Conservation (phyloP, 2,888 invertebrate species). For the Hypsopygia costalis region DNA sequence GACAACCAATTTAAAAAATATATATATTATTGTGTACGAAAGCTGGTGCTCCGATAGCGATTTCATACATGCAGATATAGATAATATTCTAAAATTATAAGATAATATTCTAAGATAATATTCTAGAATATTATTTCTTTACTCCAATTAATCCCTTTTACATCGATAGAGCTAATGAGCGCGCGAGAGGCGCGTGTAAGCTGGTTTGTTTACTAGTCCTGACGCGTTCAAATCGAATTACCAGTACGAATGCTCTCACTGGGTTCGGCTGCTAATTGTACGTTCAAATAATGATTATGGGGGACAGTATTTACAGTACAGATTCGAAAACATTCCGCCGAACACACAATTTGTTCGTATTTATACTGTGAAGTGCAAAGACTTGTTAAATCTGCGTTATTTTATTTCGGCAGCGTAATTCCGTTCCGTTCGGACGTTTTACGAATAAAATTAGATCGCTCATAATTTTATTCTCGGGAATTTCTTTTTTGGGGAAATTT, state of each 20-base stretch:
- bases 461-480: conserved; percentile 46
- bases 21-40: too few relatives aligned
- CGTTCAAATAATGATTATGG: conserved; percentile 72
- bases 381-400: conserved; percentile 49
- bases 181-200: conserved; percentile 13
- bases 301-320: conserved; percentile 59
- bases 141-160: too few relatives aligned
- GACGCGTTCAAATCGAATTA: conserved; percentile 60
- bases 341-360: conserved; percentile 45
- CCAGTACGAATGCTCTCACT: conserved; percentile 49
- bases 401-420: conserved; percentile 44
- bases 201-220: conserved; percentile 36
- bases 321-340: conserved; percentile 54
- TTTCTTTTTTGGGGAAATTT: conserved; percentile 47
- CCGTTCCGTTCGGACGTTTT: conserved; percentile 37
- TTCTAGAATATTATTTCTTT: too few relatives aligned
- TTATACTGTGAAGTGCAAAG: conserved; percentile 42
- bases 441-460: conserved; percentile 50
- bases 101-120: too few relatives aligned
- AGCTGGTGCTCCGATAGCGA: too few relatives aligned
- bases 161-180: conserved; percentile 6
- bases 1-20: too few relatives aligned
- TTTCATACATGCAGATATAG: too few relatives aligned
- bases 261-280: conserved; percentile 59
- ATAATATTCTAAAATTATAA: too few relatives aligned